Conservation (phyloP, 30 jellyfish, hydroid and myxozoan genomes). For the Pseudorhiza aurosa region DNA sequence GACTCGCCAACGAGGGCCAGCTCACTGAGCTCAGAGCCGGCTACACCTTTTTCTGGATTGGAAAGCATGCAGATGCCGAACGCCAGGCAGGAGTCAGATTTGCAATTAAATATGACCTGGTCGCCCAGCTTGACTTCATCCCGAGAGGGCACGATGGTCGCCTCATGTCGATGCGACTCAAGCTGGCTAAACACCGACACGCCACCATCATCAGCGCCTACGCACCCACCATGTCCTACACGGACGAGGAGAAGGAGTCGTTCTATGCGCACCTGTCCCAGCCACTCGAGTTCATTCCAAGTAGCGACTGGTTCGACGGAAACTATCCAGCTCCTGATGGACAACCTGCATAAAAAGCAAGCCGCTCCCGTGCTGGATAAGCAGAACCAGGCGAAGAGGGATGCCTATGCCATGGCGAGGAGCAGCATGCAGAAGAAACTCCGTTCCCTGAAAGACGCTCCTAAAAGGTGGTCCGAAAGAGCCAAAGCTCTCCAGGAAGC, state of each 20-base stretch:
- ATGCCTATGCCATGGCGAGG: too few species aligned
- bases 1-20: conserved; percentile 21
- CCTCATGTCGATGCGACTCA: conserved; percentile 31
- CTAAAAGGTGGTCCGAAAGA: too few species aligned
- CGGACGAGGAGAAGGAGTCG: conserved; percentile 22
- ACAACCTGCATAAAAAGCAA: too few species aligned
- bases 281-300: too few species aligned
- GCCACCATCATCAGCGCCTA: conserved; percentile 30
- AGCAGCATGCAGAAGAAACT: too few species aligned
- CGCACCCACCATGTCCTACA: conserved; percentile 46
- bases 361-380: too few species aligned
- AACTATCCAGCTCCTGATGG: too few species aligned
- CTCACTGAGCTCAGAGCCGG: conserved; percentile 5
- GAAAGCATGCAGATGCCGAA: not conserved
- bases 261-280: too few species aligned
- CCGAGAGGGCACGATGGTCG: conserved; percentile 19
- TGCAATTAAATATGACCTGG: conserved; percentile 10
- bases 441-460: too few species aligned
- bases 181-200: conserved; percentile 14
- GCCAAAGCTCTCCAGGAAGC: too few species aligned
- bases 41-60: conserved; percentile 40
- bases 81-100: conserved; percentile 24
- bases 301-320: too few species aligned
- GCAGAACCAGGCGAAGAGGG: too few species aligned
- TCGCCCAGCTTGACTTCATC: not conserved